Base-by-base conservation (phyloP, 2,797 vertebrate species). In the Lerista edwardsae region DNA sequence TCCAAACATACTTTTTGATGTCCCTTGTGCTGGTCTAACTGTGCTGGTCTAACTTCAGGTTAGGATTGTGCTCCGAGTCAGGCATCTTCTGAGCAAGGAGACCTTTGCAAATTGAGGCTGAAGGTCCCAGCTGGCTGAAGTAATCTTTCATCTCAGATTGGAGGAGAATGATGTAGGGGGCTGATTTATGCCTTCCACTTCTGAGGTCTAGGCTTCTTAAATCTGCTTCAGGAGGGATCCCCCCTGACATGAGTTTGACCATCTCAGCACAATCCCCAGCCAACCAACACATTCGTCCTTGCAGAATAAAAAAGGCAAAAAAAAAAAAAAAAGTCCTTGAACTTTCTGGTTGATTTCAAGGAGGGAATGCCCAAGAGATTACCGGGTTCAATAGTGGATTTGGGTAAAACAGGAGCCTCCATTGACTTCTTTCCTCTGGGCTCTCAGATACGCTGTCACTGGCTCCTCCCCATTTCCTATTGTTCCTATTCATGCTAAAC, bases 401-500 rank as follows among this genome's bases (percentile, higher is more conserved):
- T 86, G 87, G 89, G 74, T 83, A 74, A 64, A 87, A 91, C 90
- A 91, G 90, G 87, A 88, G 62, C 64, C 0, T 0, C 68, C 85
- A 3, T n/a, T 77, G 80, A 86, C 90, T 90, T 87, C 85, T 93
- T 87, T 91, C 31, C 89, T n/a, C 73, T 0, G 0, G 81, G 84
- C 86, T 87, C 78, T 85, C 86, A 88, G 51, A 85, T 59, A 90
- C 79, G 82, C 85, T 82, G 79, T 86, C 71, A 41, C 77, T 81
- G 84, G 84, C 87, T 90, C 75, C 81, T 88, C 86, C 87, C 87
- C 88, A 76, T 89, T 68, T 87, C 82, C 88, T 61, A 91, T 94
- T 95, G 93, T 93, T 81, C 84, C 92, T 5, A 91, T 94, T 93
- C 93, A 91, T 62, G 73, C 80, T 25, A 75, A 76, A 86, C 4